phyloP scores from a whole-genome alignment of 2,113 vertebrate species.

The Cathartes aura region DNA sequence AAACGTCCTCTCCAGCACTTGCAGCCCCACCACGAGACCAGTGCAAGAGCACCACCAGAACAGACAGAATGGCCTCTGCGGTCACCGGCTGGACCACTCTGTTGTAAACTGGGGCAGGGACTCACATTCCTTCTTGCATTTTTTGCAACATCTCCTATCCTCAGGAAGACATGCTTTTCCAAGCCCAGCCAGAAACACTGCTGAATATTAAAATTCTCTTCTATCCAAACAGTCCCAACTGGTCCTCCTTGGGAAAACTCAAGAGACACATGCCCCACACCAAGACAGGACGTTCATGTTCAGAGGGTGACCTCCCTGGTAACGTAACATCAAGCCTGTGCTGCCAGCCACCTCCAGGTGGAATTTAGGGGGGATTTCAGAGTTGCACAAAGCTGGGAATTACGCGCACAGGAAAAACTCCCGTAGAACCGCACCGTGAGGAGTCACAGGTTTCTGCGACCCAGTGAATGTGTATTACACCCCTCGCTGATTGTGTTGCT shows the following conservation, averaged over 20 bases:
- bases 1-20: neutral
- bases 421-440: fast-evolving
- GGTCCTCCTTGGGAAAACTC: neutral
- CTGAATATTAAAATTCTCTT: neutral
- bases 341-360: neutral
- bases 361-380: neutral
- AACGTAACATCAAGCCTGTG: fast-evolving
- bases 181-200: neutral
- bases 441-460: neutral
- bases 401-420: neutral
- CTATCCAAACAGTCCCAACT: neutral
- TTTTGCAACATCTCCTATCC: neutral
- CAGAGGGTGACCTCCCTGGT: neutral
- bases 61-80: neutral
- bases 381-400: neutral
- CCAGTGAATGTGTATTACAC: fast-evolving
- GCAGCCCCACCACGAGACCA: neutral
- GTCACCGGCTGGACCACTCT: neutral
- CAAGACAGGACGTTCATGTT: fast-evolving
- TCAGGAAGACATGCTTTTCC: neutral
- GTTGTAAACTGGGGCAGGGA: neutral
- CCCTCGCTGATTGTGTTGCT: neutral
- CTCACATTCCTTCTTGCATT: neutral
- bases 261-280: fast-evolving
- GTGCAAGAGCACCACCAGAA: neutral